Base-by-base conservation (phyloP, 2,888 invertebrate genomes). In the Heliconius sara region DNA sequence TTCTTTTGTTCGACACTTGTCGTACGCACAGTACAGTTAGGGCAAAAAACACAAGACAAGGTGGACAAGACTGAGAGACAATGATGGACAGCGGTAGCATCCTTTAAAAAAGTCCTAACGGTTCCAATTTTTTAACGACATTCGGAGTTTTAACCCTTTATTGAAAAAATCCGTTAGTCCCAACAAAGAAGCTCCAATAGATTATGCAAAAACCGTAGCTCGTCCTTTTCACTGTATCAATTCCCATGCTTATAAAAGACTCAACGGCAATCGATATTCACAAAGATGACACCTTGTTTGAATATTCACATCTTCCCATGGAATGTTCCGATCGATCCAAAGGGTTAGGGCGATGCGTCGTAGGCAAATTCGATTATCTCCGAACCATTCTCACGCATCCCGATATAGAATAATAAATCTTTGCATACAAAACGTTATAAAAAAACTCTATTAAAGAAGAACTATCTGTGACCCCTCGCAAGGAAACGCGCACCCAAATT, bases 321-420 rank as follows among this genome's bases (percentile, higher is more conserved):
- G 89, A 87, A 89, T 89, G 86, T 85, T 88, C 85, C 89, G 89
- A 89, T 90, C 90, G 91, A 87, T 84, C 85, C 81, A 91, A 94
- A 94, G 93, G 94, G 94, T 92, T 93, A 92, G 91, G 92, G 91
- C 85, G 93, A 92, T 92, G 91, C 89, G 88, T 90, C 91, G 91
- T 94, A 95, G 93, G 95, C 95, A 95, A 95, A 95, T 95, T 95
- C 94, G 94, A 93, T 95, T 95, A 95, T 95, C 95, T 95, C 90
- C 84, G 76, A 86, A 85, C 88, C 89, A 91, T 95, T 95, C 95
- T 94, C 95, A 95, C 95, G 95, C 91, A 94, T 93, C 93, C 92
- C 92, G 90, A 86, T 87, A 85, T 86, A 85, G 87, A 84, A 92
- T 91, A 89, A 95, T 95, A 95, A 95, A 95, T 95, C 95, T 95